These are phyloP conservation scores for Pachyrhynchus sulphureomaculatus DNA, from an alignment of 1,140 invertebrate genomes.

Conservation along the genomic window DNA sequence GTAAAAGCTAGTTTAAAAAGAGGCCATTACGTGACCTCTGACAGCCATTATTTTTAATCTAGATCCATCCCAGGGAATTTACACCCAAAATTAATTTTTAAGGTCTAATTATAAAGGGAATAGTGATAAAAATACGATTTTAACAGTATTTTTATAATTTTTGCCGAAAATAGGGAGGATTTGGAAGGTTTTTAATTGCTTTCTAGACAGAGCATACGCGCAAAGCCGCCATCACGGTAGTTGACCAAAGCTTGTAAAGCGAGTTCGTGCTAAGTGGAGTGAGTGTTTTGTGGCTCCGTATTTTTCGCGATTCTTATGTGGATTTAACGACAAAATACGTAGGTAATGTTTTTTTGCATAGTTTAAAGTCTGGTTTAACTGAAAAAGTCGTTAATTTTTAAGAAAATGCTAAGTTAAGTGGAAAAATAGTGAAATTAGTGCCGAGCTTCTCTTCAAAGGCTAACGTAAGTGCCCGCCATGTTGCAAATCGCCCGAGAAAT, in stretches of 20 bases:
- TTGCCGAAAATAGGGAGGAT: not conserved
- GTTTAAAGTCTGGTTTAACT: slow-evolving; percentile 26
- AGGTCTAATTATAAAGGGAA: not conserved
- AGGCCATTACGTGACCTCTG: slow-evolving; percentile 25
- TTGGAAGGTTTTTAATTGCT: not conserved
- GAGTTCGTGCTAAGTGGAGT: slow-evolving; percentile 50
- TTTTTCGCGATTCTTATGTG: slow-evolving; percentile 50
- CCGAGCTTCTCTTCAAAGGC: slow-evolving; percentile 40
- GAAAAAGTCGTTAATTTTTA: slow-evolving; percentile 28
- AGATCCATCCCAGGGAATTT: not conserved
- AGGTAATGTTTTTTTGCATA: slow-evolving; percentile 45
- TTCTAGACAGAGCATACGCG: slow-evolving; percentile 15
- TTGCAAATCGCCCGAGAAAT: slow-evolving; percentile 42
- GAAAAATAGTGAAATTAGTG: slow-evolving; percentile 31
- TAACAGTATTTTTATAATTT: slow-evolving; percentile 33
- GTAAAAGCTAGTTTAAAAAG: slow-evolving; percentile 1
- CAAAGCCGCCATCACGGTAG: slow-evolving; percentile 49
- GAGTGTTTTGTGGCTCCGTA: slow-evolving; percentile 52
- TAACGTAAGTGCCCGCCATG: slow-evolving; percentile 50
- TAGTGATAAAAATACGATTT: slow-evolving; percentile 22
- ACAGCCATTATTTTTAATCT: slow-evolving; percentile 17
- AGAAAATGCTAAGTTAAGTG: slow-evolving; percentile 13
- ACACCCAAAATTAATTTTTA: not conserved
- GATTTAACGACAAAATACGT: slow-evolving; percentile 47
- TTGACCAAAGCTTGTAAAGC: slow-evolving; percentile 50